A percentile compares a stretch with the other conserved stretches of the same genome.
Evolutionary conservation across 2,113 vertebrate genomes (phyloP).

Genomic region (Phaethon lepturus): DNA sequence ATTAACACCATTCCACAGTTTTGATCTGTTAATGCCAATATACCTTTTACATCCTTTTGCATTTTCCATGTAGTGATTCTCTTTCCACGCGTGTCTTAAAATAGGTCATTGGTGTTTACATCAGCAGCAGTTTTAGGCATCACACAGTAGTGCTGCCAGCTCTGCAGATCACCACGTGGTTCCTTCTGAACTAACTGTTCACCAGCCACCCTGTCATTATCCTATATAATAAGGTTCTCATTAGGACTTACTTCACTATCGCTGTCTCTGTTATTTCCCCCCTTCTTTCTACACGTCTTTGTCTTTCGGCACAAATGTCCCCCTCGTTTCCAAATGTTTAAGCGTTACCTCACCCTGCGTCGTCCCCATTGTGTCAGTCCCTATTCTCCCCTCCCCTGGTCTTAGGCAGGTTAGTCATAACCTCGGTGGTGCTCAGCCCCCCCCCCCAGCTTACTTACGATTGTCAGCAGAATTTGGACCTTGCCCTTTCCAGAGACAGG

Average conservation of each 20-base stretch:
- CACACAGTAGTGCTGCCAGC: not conserved
- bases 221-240: not conserved
- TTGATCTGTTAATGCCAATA: not conserved
- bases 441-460: not conserved
- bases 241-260: slow-evolving; percentile 41
- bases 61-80: not conserved
- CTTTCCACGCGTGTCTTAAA: slow-evolving; percentile 1
- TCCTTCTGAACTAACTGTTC: not conserved
- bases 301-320: slow-evolving; percentile 18
- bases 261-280: slow-evolving; percentile 26
- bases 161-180: not conserved
- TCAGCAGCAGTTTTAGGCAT: slow-evolving; percentile 5
- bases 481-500: not conserved
- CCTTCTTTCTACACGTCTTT: slow-evolving; percentile 25
- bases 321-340: slow-evolving; percentile 2
- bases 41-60: not conserved
- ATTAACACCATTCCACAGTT: not conserved
- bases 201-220: not conserved
- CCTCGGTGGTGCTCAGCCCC: not conserved
- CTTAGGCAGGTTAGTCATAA: not conserved
- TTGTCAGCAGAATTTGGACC: not conserved
- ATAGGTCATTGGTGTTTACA: slow-evolving; percentile 43
- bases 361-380: not conserved
- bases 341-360: not conserved
- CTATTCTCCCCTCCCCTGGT: not conserved